phyloP scores from a whole-genome alignment of 2,113 vertebrate species.

The Alethe diademata region DNA sequence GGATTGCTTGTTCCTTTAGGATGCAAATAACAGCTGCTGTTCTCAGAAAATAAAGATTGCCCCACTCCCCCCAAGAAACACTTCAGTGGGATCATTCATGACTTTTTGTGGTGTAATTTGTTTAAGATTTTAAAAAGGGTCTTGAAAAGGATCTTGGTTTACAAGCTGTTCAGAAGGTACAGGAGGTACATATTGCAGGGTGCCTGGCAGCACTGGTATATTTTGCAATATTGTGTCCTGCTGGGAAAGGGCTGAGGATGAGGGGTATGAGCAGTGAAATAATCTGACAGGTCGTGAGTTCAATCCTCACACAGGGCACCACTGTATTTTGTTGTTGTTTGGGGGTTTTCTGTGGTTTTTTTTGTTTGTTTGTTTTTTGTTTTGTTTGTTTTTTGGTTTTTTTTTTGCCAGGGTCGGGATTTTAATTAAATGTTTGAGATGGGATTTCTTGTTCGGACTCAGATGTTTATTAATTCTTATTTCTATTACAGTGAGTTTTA shows the following conservation, averaged over 20 bases:
- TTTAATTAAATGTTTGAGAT: no score
- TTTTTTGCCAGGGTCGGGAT: no score
- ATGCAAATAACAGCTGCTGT: neutral
- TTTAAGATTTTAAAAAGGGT: neutral
- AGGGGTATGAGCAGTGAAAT: neutral
- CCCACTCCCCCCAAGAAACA: fast-evolving
- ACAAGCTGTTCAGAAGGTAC: neutral
- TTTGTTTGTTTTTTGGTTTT: no score
- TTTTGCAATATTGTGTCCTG: neutral
- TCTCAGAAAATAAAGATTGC: neutral
- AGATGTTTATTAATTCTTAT: no score
- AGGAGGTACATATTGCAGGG: neutral
- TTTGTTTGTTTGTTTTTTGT: no score
- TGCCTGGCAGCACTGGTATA: neutral
- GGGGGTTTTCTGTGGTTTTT: no score
- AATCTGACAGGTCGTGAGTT: slow-evolving; percentile 91
- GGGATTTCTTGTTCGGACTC: no score
- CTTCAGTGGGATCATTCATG: neutral
- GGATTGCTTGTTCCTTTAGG: neutral
- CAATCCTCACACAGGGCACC: slow-evolving; percentile 87
- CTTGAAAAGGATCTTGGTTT: neutral
- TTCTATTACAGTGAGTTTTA: no score
- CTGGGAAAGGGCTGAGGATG: neutral
- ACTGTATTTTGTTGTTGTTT: no score
- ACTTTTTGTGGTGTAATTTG: neutral